Evolutionary conservation across 1,140 invertebrate genomes (phyloP), one percentile per base, ranked within the genome.

Genomic region (Cyclargus thomasi): DNA sequence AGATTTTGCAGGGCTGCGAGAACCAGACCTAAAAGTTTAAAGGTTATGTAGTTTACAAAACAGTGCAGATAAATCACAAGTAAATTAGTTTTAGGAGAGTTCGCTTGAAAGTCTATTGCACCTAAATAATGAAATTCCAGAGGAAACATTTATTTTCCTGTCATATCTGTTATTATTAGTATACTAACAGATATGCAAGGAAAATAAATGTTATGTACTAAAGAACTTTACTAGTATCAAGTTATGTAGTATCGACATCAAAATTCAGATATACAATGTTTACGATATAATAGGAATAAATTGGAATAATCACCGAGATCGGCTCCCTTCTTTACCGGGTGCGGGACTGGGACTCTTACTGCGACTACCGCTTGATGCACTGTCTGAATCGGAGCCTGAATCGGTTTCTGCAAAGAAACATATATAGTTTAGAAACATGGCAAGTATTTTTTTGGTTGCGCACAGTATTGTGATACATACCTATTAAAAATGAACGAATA

Each of bases 301-400:
- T 29, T 18, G n/a, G n/a, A n/a, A 35, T 39, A 39, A 17, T 74
- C 79, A 88, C 86, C 88, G 71, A 69, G 81, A 86, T 35, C 74
- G 82, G 70, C 86, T 88, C 14, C 83, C 83, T 72, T 82, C 83
- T 71, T 88, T 83, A 14, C 80, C 82, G 20, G 74, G 77, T 69
- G 84, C 82, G 14, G 92, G 91, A 47, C 91, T 92, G 14, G 79
- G 84, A 65, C 91, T 92, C 17, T 91, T 90, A 68, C 91, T 92
- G 20, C 80, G 83, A 69, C 91, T 92, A 35, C 72, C 81, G 76
- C 91, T 92, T 7, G 91, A 92, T 6, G 81, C 91, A 67, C 91
- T 92, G 11, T 90, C 91, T 11, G 92, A 92, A 69, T 92, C 92
- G 6, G 89, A 91, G 1, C 87, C 89, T 1, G 88, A 87, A 73